Evolutionary conservation across 2,113 vertebrate species (phyloP).

Genomic region (Rhombomys opimus): DNA sequence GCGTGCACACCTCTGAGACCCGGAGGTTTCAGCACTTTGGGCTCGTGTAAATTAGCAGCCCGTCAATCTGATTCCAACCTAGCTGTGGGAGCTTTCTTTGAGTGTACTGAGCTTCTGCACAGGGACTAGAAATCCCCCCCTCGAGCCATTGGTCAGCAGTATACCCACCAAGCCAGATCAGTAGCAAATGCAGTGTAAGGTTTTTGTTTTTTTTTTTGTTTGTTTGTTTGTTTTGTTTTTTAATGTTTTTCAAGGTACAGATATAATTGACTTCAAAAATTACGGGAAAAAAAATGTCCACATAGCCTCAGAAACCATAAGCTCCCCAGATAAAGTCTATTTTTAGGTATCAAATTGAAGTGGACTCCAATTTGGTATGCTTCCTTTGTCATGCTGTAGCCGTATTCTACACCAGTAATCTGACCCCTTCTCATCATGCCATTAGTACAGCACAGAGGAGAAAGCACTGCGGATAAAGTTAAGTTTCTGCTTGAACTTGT

Average conservation of each 20-base stretch:
- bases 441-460: background rate
- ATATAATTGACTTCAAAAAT: background rate
- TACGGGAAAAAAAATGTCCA: background rate
- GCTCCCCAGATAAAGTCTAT: background rate
- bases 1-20: background rate
- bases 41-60: background rate
- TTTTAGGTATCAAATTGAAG: conserved; percentile 24
- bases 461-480: background rate
- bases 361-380: background rate
- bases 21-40: background rate
- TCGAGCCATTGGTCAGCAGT: background rate
- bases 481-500: background rate
- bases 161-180: background rate
- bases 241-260: background rate
- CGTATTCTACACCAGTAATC: background rate
- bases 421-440: background rate
- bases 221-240: no score
- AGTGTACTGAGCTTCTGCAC: background rate
- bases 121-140: background rate
- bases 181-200: background rate
- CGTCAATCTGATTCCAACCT: conserved; percentile 3
- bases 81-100: conserved; percentile 1
- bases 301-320: conserved; percentile 4
- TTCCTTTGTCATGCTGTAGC: background rate
- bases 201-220: background rate